Evolutionary conservation across 2,888 invertebrate genomes (phyloP), one percentile per base, ranked within the genome.

Genomic region (Opisthograptis luteolata): DNA sequence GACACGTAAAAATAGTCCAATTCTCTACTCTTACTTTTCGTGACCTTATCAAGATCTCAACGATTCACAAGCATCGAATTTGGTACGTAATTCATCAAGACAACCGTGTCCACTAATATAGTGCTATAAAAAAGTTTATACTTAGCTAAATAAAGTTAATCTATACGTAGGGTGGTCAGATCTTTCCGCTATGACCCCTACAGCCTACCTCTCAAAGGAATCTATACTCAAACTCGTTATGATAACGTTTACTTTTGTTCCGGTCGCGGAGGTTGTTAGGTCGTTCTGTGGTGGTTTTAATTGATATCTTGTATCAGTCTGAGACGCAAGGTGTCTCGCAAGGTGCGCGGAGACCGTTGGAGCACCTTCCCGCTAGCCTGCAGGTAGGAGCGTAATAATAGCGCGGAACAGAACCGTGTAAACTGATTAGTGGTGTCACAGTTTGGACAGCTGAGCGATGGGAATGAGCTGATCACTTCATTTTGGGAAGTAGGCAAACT

Each of bases 101-200:
- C 88, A 90, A 87, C 72, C 90, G 87, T 90, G 76, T 84, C 86
- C 84, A 81, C 86, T 84, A 79, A 84, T 79, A 85, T 70, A 84
- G 70, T 73, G 73, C 69, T 70, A 78, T 80, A 84, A 84, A 82
- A 82, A 83, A 78, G 75, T 73, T 79, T 81, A 77, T 83, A 86
- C 76, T 82, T 81, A 79, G 81, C 81, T 82, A 82, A 84, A 84
- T 84, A 81, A 84, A 78, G 70, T 73, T 80, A 84, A 86, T 82
- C 81, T 81, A 81, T 77, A 76, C 76, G 73, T 79, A 75, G 83
- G 84, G 86, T 84, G 73, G 80, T 75, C 74, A 73, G 73, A 81
- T 82, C 81, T 81, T 84, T 84, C 79, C 81, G 79, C 73, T 71
- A 71, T 68, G 60, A 64, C 64, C 64, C 63, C 39, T 44, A 31